Base-by-base conservation (phyloP, 1,140 invertebrate genomes). In the Eulimnadia texana region DNA sequence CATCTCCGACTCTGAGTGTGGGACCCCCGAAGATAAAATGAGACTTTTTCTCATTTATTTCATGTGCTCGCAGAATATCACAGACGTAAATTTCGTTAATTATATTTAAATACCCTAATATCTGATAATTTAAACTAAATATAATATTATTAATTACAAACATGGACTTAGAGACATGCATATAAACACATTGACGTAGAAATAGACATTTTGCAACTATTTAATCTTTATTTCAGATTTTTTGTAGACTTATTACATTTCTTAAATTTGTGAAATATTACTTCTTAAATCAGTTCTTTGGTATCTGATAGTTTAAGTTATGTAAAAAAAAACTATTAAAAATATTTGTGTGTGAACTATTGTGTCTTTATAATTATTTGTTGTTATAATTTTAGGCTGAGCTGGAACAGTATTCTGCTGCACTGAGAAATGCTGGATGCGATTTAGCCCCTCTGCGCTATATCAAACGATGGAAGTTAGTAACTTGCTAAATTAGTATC, bases 41-140 rank as follows among this genome's bases (percentile, higher is more conserved):
- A 77, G 96, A 50, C 76, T 99, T 3, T 96, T 96, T 72, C 83
- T 99, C 49, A 98, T 99, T 69, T 90, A 91, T 72, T 93, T 90
- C 68, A 83, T 84, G 16, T 90, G 89, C 74, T 77, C 82, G 0
- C 77, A 84, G 63, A 81, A 84, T 65, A 79, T 96, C 69, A 78
- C 85, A 0, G 89, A 94, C 70, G 77, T 79, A 67, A 69, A 13
- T 1, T n/a, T n/a, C n/a, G n/a, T n/a, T n/a, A n/a, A 50, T 51
- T 42, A 27, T 19, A 47, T 57, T 13, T 24, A 11, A 0, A 3
- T n/a, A n/a, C n/a, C n/a, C 11, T 49, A 49, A 19, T 24, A 53
- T 53, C 51, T 53, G 6, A 19, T 9, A 23, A 53, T 11, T 19
- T 10, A 24, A 23, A 19, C 19, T 53, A 19, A 9, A 6, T 53